Evolutionary conservation across 2,113 vertebrate species (phyloP).

Genomic region (Hippopotamus amphibius): DNA sequence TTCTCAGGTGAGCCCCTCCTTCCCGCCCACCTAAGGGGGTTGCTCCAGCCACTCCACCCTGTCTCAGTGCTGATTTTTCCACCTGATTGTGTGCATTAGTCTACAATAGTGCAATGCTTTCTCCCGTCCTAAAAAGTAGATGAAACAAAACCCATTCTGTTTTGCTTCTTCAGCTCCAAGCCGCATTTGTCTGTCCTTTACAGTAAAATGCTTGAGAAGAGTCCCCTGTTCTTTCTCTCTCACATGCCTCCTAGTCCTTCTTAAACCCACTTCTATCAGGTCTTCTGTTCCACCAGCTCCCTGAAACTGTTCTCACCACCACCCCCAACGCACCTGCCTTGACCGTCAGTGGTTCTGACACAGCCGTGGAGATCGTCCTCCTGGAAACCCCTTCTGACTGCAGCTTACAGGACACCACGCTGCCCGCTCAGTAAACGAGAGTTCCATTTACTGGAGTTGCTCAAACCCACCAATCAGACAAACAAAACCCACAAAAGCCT

Average conservation of each 20-base stretch:
- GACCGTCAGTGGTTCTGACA: rapidly evolving
- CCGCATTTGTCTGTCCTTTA: not conserved
- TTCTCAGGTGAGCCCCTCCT: not conserved
- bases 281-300: not conserved
- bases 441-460: not conserved
- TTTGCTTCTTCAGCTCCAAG: not conserved
- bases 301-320: not conserved
- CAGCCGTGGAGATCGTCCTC: not conserved
- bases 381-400: not conserved
- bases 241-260: not conserved
- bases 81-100: too few relatives aligned
- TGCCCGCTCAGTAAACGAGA: not conserved
- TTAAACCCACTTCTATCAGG: too few relatives aligned
- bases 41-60: not conserved
- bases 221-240: not conserved
- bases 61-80: not conserved
- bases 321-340: not conserved
- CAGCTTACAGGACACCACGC: too few relatives aligned
- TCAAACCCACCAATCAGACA: too few relatives aligned
- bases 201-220: not conserved
- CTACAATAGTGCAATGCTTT: too few relatives aligned
- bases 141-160: not conserved
- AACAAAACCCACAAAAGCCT: rapidly evolving
- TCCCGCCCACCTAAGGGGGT: too few relatives aligned
- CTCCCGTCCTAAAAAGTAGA: not conserved